A percentile compares a stretch with the other conserved stretches of the same genome.
phyloP scores from a whole-genome alignment of 2,888 invertebrate species.

The Lacanobia oleracea region DNA sequence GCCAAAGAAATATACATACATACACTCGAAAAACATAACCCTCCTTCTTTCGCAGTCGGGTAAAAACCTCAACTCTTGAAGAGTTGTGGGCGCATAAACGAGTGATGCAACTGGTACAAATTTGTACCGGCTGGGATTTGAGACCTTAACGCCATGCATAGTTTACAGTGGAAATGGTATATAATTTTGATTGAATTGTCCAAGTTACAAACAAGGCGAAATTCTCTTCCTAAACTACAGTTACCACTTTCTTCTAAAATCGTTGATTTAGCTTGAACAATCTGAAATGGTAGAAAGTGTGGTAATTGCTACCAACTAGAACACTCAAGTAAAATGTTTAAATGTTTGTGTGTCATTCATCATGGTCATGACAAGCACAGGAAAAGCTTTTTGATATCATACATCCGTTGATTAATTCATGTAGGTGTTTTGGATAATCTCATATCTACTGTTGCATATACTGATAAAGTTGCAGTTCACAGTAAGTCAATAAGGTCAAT shows the following conservation, averaged over 20 bases:
- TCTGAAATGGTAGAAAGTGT: conserved; percentile 56
- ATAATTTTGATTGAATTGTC: not conserved
- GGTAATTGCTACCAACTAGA: conserved; percentile 42
- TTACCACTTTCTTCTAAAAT: conserved; percentile 40
- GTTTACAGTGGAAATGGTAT: no score
- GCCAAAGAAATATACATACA: no score
- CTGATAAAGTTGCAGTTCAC: conserved; percentile 1
- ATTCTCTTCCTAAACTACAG: not conserved
- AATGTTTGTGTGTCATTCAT: conserved; percentile 42
- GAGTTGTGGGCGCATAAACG: no score
- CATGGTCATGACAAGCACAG: conserved; percentile 5
- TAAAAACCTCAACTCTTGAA: no score
- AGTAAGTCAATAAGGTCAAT: not conserved
- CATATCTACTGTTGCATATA: not conserved
- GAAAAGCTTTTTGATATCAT: conserved; percentile 23
- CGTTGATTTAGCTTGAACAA: conserved; percentile 51
- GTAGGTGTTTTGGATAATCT: conserved; percentile 24
- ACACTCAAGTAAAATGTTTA: conserved; percentile 26
- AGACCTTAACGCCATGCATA: no score
- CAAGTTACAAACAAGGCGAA: not conserved
- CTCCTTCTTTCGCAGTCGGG: no score
- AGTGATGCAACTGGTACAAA: no score
- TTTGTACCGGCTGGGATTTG: no score
- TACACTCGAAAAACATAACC: no score
- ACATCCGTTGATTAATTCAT: not conserved